These are phyloP conservation scores for Phymastichus coffea DNA, from an alignment of 1,140 invertebrate genomes.

Conservation along the genomic window DNA sequence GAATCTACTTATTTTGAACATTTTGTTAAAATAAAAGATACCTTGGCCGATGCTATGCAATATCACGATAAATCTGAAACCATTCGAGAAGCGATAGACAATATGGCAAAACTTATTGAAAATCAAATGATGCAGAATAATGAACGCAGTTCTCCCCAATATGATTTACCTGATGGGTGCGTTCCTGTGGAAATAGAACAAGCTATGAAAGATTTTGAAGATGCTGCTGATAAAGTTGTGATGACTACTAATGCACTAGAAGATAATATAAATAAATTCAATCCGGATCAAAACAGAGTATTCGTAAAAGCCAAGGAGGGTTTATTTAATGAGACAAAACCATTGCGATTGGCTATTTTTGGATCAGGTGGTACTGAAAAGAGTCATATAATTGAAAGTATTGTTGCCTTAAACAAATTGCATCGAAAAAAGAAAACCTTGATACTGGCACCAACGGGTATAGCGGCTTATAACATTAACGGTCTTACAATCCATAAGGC, in stretches of 20 bases:
- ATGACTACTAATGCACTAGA: conserved; percentile 25
- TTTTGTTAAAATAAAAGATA: conserved; percentile 25
- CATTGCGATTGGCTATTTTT: conserved; percentile 8
- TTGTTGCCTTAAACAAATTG: conserved; percentile 26
- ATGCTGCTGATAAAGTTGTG: conserved; percentile 22
- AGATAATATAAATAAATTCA: conserved; percentile 34
- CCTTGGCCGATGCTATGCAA: conserved; percentile 25
- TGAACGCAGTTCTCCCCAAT: conserved; percentile 13
- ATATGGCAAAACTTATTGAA: conserved; percentile 28
- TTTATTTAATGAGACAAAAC: conserved; percentile 9
- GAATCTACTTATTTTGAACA: conserved; percentile 32
- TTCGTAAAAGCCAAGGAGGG: conserved; percentile 31
- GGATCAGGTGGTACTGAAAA: conserved; percentile 36
- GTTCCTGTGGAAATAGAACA: conserved; percentile 27
- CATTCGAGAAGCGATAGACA: conserved; percentile 30
- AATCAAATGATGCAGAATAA: conserved; percentile 23
- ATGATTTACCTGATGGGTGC: neutral
- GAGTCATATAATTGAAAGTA: conserved; percentile 34
- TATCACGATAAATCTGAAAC: conserved; percentile 35
- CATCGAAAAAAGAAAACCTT: conserved; percentile 20
- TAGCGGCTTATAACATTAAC: conserved; percentile 32
- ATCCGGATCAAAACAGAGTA: conserved; percentile 37
- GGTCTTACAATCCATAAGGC: conserved; percentile 34
- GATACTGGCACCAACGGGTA: conserved; percentile 33
- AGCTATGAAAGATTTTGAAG: conserved; percentile 36